Evolutionary conservation across 2,797 vertebrate genomes (phyloP).

Genomic region (Leontocebus nigricollis): DNA sequence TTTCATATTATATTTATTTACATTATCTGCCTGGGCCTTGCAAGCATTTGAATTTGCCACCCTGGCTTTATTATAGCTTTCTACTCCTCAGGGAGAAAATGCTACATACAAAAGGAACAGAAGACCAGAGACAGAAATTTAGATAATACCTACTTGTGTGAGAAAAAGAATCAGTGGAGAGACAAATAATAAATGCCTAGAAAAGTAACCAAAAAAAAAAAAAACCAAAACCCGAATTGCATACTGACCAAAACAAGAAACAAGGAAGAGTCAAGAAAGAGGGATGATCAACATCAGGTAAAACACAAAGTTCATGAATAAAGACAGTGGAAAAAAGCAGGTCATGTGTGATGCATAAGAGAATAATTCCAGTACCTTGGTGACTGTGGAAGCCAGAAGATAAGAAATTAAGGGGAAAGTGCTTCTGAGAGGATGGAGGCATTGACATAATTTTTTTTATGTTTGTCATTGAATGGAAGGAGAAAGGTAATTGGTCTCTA

Average conservation of each 20-base stretch:
- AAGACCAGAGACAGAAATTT: constrained; percentile 5
- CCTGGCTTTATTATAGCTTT: background rate
- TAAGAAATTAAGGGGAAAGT: constrained; percentile 12
- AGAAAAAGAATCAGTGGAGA: background rate
- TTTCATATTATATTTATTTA: background rate
- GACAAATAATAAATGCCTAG: background rate
- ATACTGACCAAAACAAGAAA: constrained; percentile 40
- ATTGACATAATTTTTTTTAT: background rate
- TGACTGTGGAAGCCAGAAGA: background rate
- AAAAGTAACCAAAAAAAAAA: background rate
- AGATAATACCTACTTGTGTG: background rate
- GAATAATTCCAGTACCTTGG: constrained; percentile 13
- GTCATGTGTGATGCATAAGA: background rate
- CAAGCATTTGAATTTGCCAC: background rate
- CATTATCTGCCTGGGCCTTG: background rate
- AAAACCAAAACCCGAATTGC: background rate
- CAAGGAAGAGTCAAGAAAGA: background rate
- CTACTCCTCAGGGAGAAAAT: background rate
- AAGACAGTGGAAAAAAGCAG: background rate
- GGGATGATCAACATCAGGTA: background rate
- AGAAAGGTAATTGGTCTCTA: constrained; percentile 14
- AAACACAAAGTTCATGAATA: constrained; percentile 37
- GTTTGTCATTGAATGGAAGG: background rate
- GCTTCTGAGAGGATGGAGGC: constrained; percentile 50
- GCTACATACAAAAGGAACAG: background rate